A percentile compares a stretch with the other conserved stretches of the same genome.
Conservation (phyloP, 2,113 vertebrate genomes). For the Leucosticte australis region DNA sequence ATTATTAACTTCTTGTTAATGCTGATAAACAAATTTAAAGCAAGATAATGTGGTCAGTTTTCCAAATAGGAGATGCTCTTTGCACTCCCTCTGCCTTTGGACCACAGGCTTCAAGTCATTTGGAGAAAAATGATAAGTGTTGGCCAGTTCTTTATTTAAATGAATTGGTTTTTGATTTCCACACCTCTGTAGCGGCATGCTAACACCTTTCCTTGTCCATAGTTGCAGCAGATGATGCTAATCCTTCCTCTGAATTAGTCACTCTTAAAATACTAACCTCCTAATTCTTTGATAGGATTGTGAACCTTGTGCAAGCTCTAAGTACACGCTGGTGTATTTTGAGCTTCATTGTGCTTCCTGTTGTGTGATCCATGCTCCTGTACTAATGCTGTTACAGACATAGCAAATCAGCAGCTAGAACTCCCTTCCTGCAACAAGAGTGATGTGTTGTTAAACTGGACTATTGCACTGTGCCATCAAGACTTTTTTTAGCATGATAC, state of each 20-base stretch:
- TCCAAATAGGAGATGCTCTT: neutral
- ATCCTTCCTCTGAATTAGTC: slow-evolving; percentile 13
- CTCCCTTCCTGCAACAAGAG: neutral
- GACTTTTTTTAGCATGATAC: neutral
- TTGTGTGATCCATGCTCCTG: neutral
- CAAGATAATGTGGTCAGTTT: slow-evolving; percentile 4
- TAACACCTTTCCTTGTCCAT: slow-evolving; percentile 25
- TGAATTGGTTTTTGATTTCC: slow-evolving; percentile 75
- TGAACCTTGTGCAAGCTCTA: neutral
- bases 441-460: neutral
- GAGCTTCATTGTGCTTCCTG: neutral
- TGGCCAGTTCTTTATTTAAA: slow-evolving; percentile 50
- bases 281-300: slow-evolving; percentile 46
- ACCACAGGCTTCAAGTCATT: neutral
- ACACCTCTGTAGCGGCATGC: slow-evolving; percentile 18
- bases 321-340: neutral
- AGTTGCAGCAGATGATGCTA: slow-evolving; percentile 13
- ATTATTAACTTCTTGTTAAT: neutral
- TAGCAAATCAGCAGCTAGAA: neutral
- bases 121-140: slow-evolving; percentile 8
- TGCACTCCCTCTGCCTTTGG: neutral
- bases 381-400: neutral
- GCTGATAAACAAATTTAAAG: neutral
- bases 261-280: slow-evolving; percentile 51
- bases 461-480: neutral